Conservation (phyloP, 2,113 vertebrate genomes). For the Cichladusa arquata region DNA sequence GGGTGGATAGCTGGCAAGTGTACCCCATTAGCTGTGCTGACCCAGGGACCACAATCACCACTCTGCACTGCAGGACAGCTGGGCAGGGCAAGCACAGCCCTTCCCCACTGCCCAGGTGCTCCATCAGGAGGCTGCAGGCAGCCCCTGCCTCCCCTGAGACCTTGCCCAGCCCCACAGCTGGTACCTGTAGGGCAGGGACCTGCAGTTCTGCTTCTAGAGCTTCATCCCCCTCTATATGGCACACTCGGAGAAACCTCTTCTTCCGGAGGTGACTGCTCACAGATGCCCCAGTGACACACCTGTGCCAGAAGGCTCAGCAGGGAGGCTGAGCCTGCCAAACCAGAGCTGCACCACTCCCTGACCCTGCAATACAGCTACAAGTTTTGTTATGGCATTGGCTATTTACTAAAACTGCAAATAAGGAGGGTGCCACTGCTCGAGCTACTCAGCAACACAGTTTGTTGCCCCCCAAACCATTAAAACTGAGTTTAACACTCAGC, state of each 20-base stretch:
- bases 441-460: too few species aligned
- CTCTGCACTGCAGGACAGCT: rapidly evolving
- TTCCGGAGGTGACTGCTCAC: neutral
- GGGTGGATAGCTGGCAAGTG: neutral
- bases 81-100: neutral
- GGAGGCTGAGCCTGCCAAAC: neutral
- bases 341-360: neutral
- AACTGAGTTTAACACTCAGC: neutral
- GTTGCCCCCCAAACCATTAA: neutral
- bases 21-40: neutral
- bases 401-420: neutral
- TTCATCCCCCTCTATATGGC: neutral
- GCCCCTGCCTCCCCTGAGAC: neutral
- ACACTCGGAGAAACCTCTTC: neutral
- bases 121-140: neutral
- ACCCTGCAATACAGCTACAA: neutral
- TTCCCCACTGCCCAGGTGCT: neutral
- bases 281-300: neutral
- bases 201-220: rapidly evolving
- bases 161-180: neutral
- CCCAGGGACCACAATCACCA: rapidly evolving
- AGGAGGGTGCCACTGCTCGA: neutral
- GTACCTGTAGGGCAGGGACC: neutral
- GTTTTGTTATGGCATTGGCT: neutral
- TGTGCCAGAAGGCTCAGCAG: neutral